These are phyloP conservation scores for Oedothorax gibbosus DNA, from an alignment of 1,140 invertebrate species.

Conservation along the genomic window DNA sequence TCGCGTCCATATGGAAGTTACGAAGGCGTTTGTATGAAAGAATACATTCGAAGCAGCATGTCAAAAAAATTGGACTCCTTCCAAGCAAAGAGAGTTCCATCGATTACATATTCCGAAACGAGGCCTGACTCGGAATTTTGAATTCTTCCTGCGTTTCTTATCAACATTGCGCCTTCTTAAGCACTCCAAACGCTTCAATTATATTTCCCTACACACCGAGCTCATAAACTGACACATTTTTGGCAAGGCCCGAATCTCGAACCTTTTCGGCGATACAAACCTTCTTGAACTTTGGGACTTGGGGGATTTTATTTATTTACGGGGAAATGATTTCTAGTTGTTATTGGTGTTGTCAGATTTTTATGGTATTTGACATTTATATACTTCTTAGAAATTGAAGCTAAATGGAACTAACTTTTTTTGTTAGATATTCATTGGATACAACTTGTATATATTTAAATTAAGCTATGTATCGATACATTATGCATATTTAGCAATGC, in stretches of 20 bases:
- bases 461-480: too few species aligned
- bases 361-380: background rate
- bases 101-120: constrained; percentile 54
- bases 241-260: constrained; percentile 33
- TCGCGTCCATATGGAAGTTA: constrained; percentile 56
- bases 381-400: too few species aligned
- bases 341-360: constrained; percentile 28
- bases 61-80: constrained; percentile 56
- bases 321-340: constrained; percentile 4
- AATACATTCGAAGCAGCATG: constrained; percentile 47
- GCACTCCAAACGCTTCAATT: constrained; percentile 54
- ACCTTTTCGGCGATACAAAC: background rate
- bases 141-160: constrained; percentile 43
- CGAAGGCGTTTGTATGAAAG: constrained; percentile 49
- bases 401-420: background rate
- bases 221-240: constrained; percentile 59
- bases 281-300: too few species aligned
- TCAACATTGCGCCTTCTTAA: constrained; percentile 42
- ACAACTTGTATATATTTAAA: too few species aligned
- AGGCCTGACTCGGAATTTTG: constrained; percentile 43
- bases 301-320: constrained; percentile 41
- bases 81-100: constrained; percentile 50
- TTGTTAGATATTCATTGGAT: too few species aligned
- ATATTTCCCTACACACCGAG: constrained; percentile 42
- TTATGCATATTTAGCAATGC: too few species aligned